phyloP scores from a whole-genome alignment of 2,797 vertebrate genomes.

The Taeniopygia guttata region DNA sequence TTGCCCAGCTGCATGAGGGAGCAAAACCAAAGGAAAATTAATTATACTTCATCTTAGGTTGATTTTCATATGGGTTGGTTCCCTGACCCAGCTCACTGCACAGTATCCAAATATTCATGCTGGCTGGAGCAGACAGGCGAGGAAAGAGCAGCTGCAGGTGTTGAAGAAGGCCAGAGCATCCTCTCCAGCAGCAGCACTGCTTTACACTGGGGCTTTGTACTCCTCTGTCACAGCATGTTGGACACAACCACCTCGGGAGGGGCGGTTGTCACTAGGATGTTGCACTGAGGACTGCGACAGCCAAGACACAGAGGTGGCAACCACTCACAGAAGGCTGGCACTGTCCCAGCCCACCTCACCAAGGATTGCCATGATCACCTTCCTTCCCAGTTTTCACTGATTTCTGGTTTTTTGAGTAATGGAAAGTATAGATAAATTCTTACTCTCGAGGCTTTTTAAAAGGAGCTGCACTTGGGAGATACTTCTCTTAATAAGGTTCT shows the following conservation, averaged over 20 bases:
- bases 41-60: background rate
- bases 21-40: background rate
- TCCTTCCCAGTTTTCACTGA: background rate
- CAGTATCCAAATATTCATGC: background rate
- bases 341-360: background rate
- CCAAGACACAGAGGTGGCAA: background rate
- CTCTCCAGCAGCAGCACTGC: background rate
- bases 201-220: background rate
- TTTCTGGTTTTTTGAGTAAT: background rate
- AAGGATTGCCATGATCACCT: background rate
- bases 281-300: fast-evolving
- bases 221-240: background rate
- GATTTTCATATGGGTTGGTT: background rate
- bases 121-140: background rate
- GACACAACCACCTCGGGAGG: background rate
- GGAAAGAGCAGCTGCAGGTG: background rate
- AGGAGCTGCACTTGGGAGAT: background rate
- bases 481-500: background rate
- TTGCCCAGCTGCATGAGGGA: background rate
- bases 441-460: background rate
- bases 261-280: background rate
- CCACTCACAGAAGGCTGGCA: background rate
- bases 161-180: background rate
- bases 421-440: background rate
- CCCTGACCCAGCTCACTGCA: background rate